Evolutionary conservation across 2,797 vertebrate genomes (phyloP).

Genomic region (Chromis chromis): DNA sequence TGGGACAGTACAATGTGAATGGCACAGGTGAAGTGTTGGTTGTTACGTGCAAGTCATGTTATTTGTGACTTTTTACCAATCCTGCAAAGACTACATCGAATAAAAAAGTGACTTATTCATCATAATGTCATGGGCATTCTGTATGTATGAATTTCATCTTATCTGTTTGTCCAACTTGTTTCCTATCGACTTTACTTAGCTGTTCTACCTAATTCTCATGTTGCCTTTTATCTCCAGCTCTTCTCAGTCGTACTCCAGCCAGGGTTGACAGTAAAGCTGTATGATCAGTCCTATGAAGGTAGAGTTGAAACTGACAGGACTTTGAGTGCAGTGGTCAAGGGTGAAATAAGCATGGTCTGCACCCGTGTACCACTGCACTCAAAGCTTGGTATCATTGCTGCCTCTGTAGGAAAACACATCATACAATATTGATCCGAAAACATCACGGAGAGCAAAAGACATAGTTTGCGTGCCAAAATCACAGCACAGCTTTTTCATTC

Average conservation of each 20-base stretch:
- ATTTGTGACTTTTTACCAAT: neutral
- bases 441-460: no score
- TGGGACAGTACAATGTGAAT: neutral
- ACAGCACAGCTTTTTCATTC: no score
- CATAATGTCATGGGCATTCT: neutral
- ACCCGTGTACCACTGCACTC: no score
- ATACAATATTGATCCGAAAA: no score
- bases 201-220: neutral
- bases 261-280: no score
- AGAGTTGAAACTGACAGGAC: neutral
- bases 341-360: neutral
- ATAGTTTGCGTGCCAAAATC: no score
- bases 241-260: neutral
- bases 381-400: neutral
- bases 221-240: neutral
- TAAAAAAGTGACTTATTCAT: neutral
- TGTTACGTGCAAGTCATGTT: slow-evolving; percentile 8
- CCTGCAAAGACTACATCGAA: neutral
- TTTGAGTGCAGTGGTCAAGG: neutral
- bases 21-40: slow-evolving; percentile 9
- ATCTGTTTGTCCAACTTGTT: neutral
- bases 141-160: neutral
- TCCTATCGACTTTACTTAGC: neutral
- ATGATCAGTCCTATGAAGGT: no score
- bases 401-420: neutral